Conservation (phyloP, 2,888 invertebrate genomes). For the Orthosia cruda region DNA sequence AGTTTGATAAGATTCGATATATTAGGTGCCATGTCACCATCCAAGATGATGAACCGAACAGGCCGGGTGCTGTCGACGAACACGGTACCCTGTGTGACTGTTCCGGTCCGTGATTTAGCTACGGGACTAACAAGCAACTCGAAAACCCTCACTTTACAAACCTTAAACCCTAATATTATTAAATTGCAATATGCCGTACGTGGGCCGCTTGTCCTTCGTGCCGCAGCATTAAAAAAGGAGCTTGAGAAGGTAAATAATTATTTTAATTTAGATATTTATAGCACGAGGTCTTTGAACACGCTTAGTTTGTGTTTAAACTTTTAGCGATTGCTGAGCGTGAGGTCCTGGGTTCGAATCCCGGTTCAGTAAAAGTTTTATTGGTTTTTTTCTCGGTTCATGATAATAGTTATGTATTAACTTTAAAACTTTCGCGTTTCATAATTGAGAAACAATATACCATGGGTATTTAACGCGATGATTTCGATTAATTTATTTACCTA, state of each 20-base stretch:
- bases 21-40: constrained; percentile 81
- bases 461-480: no score
- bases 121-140: neutral
- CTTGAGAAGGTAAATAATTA: constrained; percentile 13
- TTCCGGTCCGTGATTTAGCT: neutral
- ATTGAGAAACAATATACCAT: no score
- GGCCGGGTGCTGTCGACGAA: constrained; percentile 75
- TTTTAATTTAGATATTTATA: no score
- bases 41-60: constrained; percentile 80
- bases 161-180: constrained; percentile 33
- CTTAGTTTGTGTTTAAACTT: no score
- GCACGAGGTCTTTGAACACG: no score
- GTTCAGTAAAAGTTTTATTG: no score
- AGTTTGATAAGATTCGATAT: constrained; percentile 73
- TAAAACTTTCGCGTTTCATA: no score
- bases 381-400: no score
- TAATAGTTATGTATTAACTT: no score
- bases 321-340: no score
- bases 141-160: constrained; percentile 8
- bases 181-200: constrained; percentile 43
- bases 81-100: constrained; percentile 40
- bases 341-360: no score
- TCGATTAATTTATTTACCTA: no score
- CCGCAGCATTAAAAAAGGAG: constrained; percentile 13
- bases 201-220: constrained; percentile 33